These are phyloP conservation scores for Ceratina australensis DNA, from an alignment of 1,140 invertebrate genomes.

Conservation along the genomic window DNA sequence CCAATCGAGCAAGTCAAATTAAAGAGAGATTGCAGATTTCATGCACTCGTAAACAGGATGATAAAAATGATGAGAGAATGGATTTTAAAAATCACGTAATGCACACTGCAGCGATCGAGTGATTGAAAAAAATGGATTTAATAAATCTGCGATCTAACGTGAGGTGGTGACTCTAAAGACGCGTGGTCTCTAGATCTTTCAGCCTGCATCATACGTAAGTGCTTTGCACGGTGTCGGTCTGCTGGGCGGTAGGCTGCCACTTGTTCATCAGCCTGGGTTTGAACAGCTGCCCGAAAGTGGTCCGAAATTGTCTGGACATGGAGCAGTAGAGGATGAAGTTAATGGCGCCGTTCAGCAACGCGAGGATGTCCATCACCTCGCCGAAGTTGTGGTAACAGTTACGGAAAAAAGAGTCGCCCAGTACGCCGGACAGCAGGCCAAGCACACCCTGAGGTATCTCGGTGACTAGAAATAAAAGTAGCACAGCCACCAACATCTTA, in stretches of 20 bases:
- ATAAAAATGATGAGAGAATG: too few species aligned
- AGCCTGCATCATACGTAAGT: slow-evolving; percentile 80
- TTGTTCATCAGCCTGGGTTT: slow-evolving; percentile 73
- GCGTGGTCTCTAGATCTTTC: slow-evolving; percentile 31
- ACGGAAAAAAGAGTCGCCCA: slow-evolving; percentile 87
- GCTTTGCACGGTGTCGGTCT: slow-evolving; percentile 76
- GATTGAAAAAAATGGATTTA: too few species aligned
- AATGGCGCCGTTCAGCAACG: slow-evolving; percentile 94
- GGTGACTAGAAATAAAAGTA: slow-evolving; percentile 91
- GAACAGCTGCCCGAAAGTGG: slow-evolving; percentile 90
- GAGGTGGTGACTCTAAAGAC: slow-evolving; percentile 8
- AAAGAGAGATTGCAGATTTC: too few species aligned
- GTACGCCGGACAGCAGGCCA: slow-evolving; percentile 85
- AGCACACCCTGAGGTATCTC: slow-evolving; percentile 92
- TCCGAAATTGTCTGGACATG: slow-evolving; percentile 95
- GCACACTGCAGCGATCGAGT: too few species aligned
- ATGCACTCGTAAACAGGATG: too few species aligned
- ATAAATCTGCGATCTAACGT: too few species aligned
- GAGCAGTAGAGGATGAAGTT: slow-evolving; percentile 97
- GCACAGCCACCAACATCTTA: slow-evolving; percentile 92
- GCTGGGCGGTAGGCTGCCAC: slow-evolving; percentile 77
- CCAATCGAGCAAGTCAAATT: too few species aligned
- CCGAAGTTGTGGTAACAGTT: slow-evolving; percentile 89
- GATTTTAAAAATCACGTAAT: too few species aligned
- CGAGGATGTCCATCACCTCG: slow-evolving; percentile 94